Evolutionary conservation across 1,140 invertebrate genomes (phyloP).

Genomic region (Batillaria attramentaria): DNA sequence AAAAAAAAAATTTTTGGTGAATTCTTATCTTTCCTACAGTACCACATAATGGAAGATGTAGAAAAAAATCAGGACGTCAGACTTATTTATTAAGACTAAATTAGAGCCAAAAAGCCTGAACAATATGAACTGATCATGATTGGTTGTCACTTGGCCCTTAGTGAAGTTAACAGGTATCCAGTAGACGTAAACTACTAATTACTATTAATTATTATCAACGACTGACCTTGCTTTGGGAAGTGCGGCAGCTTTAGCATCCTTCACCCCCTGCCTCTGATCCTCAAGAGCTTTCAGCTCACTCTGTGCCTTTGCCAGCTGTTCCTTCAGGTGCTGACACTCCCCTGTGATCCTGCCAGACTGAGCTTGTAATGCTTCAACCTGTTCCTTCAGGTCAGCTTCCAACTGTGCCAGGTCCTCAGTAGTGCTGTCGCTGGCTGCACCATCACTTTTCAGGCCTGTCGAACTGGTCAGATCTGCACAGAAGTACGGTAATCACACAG

Average conservation of each 20-base stretch:
- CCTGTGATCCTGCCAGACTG: constrained; percentile 8
- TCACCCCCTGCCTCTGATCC: constrained; percentile 33
- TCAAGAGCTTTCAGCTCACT: constrained; percentile 29
- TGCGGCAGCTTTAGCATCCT: constrained; percentile 38
- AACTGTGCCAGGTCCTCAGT: neutral
- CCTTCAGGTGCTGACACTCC: constrained; percentile 37
- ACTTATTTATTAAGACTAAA: no score
- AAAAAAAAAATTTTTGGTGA: no score
- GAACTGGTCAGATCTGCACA: constrained; percentile 19
- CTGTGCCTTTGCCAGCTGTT: constrained; percentile 27
- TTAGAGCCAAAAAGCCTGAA: no score
- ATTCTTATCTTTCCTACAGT: no score
- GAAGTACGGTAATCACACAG: neutral
- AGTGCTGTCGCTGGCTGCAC: neutral
- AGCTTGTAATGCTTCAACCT: neutral
- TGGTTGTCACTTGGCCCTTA: no score
- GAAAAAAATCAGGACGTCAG: no score
- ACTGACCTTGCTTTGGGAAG: constrained; percentile 48
- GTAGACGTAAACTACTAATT: no score
- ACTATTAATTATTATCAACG: no score
- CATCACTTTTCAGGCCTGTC: neutral
- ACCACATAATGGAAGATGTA: no score
- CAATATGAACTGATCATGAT: no score
- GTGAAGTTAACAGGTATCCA: no score
- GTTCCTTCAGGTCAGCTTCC: neutral